Base-by-base conservation (phyloP, 2,797 vertebrate genomes). In the Pangasius mekongensis region DNA sequence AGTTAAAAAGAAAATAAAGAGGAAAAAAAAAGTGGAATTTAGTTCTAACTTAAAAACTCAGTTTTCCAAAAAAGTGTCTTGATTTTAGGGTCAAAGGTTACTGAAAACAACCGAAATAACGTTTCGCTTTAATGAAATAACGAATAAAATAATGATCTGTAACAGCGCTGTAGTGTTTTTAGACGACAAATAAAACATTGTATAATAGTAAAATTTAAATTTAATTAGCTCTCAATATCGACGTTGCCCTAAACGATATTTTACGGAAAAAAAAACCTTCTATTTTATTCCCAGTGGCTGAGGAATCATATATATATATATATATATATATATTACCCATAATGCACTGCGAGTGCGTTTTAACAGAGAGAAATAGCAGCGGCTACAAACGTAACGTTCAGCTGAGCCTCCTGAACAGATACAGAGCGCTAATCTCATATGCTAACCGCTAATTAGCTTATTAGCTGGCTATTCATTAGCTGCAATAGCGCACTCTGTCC, bases 1-100 rank as follows among this genome's bases (percentile, higher is more conserved):
- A 74, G 9, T 30, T 58, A 89, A 81, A 87, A 87, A 91, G 73
- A 90, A 88, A 58, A 58, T 5, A 22, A 43, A 43, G 5, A 3
- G 5, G 39, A 39, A 39, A 39, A 39, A 60, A 58, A 58, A 56
- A 83, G 18, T 33, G 49, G 16, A 33, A 80, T 56, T 80, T 5
- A 54, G 76, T 56, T 10, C 58, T 58, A 33, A 52, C 3, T 49
- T 6, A 39, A 43, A 82, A 82, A 39, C 33, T 60, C 3, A 62
- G 0, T 78, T n/a, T 13, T 5, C 54, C 54, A 33, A 56, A 56
- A 81, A 36, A 81, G 33, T 0, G 7, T 52, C 20, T 22, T 22
- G 10, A 39, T 24, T 60, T 62, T 27, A 39, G 30, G 56, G 56
- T 39, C 10, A 60, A 60, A 27, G 22, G 18, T 60, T 4, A 80